These are phyloP conservation scores for Cecidostiba fungosa DNA, from an alignment of 2,888 invertebrate genomes.

Conservation along the genomic window DNA sequence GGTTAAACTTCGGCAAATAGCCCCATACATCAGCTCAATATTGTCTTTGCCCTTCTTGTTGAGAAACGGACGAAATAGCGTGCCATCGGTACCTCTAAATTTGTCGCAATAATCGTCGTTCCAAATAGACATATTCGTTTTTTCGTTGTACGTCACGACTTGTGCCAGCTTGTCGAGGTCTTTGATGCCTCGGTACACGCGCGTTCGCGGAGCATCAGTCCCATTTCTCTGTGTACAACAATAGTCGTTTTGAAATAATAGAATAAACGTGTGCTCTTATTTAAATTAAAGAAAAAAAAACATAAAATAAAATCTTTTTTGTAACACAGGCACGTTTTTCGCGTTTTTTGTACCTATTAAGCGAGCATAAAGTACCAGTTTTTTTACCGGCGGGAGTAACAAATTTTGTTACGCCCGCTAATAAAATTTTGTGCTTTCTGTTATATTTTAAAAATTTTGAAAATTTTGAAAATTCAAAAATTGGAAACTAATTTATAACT, in stretches of 20 bases:
- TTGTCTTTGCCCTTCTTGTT: conserved; percentile 83
- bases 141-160: conserved; percentile 86
- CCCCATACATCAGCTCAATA: conserved; percentile 87
- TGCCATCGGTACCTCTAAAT: conserved; percentile 91
- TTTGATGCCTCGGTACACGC: conserved; percentile 88
- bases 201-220: conserved; percentile 85
- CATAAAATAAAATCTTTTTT: no score
- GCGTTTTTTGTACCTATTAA: no score
- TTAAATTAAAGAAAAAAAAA: background rate
- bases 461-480: no score
- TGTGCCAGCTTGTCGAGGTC: conserved; percentile 88
- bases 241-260: background rate
- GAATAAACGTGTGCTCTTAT: no score
- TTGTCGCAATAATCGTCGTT: conserved; percentile 86
- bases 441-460: no score
- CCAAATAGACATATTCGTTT: conserved; percentile 85
- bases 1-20: conserved; percentile 85
- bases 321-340: no score
- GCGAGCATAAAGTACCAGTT: no score
- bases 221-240: conserved; percentile 85
- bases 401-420: no score
- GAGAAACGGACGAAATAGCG: conserved; percentile 91
- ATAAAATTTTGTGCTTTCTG: no score
- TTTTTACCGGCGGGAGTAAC: no score
- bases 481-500: no score